Evolutionary conservation across 1,140 invertebrate species (phyloP).

Genomic region (Dreissena polymorpha): DNA sequence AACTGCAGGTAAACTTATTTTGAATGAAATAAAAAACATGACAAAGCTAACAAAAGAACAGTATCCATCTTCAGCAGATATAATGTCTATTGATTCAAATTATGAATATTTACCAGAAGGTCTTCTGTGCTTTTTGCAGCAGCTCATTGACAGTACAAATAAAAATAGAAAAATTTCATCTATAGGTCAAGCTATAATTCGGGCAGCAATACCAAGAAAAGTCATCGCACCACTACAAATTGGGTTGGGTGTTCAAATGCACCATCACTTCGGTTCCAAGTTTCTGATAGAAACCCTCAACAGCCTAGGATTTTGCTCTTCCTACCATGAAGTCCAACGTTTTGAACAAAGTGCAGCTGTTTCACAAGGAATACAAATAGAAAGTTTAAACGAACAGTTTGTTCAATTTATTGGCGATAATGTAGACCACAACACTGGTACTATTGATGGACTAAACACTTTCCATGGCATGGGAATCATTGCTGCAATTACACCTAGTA

Average conservation of each 20-base stretch:
- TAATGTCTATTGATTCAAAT: constrained; percentile 9
- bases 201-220: constrained; percentile 48
- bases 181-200: constrained; percentile 63
- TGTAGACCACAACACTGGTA: constrained; percentile 59
- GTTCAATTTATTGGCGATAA: constrained; percentile 55
- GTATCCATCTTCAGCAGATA: constrained; percentile 22
- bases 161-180: constrained; percentile 36
- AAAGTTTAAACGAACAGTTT: neutral
- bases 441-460: constrained; percentile 53
- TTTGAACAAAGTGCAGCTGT: constrained; percentile 49
- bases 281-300: constrained; percentile 50
- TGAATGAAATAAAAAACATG: constrained; percentile 43
- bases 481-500: constrained; percentile 52
- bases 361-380: constrained; percentile 27
- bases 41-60: neutral
- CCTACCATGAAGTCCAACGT: constrained; percentile 44
- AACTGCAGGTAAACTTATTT: constrained; percentile 49
- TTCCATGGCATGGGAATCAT: constrained; percentile 67
- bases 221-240: constrained; percentile 56
- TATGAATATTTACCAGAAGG: neutral
- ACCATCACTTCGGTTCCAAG: constrained; percentile 57
- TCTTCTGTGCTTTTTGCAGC: neutral
- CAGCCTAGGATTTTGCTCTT: constrained; percentile 44
- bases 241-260: constrained; percentile 56
- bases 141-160: constrained; percentile 10